A percentile compares a stretch with the other conserved stretches of the same genome.
These are phyloP conservation scores for Lasiurus cinereus DNA, from an alignment of 2,113 vertebrate genomes.

Conservation along the genomic window DNA sequence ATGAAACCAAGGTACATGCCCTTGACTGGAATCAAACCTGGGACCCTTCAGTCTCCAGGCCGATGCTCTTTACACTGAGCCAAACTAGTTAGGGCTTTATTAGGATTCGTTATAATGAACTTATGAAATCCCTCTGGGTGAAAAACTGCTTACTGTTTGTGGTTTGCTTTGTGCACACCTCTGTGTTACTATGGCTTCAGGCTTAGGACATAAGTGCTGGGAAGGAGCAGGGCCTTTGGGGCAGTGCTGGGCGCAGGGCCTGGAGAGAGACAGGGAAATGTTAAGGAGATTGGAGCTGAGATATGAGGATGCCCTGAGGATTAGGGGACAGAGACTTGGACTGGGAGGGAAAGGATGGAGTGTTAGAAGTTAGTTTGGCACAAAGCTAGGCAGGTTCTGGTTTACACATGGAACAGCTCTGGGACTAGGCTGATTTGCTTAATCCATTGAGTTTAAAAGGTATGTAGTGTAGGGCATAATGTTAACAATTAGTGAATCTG, in stretches of 20 bases:
- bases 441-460: neutral
- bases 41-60: too few relatives aligned
- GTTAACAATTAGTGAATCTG: neutral
- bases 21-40: too few relatives aligned
- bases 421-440: neutral
- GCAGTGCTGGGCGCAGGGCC: neutral
- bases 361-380: neutral
- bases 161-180: neutral
- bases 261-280: neutral
- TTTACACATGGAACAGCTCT: neutral
- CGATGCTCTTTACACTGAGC: too few relatives aligned
- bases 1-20: too few relatives aligned
- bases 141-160: neutral
- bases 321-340: neutral
- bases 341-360: neutral
- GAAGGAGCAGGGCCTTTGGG: neutral
- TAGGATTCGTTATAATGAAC: neutral
- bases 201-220: neutral
- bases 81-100: too few relatives aligned
- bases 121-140: neutral
- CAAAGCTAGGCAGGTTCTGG: neutral
- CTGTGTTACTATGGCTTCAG: neutral
- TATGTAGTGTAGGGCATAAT: neutral
- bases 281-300: neutral
- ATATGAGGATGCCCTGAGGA: neutral